Base-by-base conservation (phyloP, 2,888 invertebrate genomes). In the Elmis aenea region DNA sequence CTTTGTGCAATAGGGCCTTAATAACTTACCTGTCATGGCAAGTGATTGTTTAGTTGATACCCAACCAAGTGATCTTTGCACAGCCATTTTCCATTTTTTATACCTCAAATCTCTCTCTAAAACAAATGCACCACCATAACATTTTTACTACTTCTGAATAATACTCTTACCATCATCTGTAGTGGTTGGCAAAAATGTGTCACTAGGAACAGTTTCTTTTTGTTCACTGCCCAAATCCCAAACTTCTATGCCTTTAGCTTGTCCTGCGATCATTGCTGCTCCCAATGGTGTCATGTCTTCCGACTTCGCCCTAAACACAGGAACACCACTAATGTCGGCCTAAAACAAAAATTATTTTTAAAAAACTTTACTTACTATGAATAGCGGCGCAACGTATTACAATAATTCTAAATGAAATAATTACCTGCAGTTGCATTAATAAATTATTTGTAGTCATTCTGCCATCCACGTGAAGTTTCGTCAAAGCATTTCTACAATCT, bases 61-160 rank as follows among this genome's bases (percentile, higher is more conserved):
- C 95, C 95, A 95, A 42, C 90, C 88, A 52, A 94, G 76, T 20
- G 91, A 88, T 15, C 93, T 77, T 58, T 91, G 83, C 2, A 96
- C 92, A 0, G 95, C 95, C 80, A 88, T 87, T 69, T 92, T 93
- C 95, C 95, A 95, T 68, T 88, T 86, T 4, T 79, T 84, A 66
- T 90, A 93, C 43, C 92, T 76, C 3, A 79, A 74, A 60, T 87
- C 82, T 35, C 93, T 79, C 61, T 92, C 68, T 67, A 33, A 22
- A 59, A 61, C 29, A 32, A 42, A 42, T 38, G n/a, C n/a, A n/a
- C n/a, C n/a, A n/a, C n/a, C n/a, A 30, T 31, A 46, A 37, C 39
- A 44, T 18, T 41, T 29, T 23, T n/a, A 29, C 16, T n/a, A 20
- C 6, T 26, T 2, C 4, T 26, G 12, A 28, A 27, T 20, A n/a